These are phyloP conservation scores for Agelaius tricolor DNA, from an alignment of 2,113 vertebrate species.

Conservation along the genomic window DNA sequence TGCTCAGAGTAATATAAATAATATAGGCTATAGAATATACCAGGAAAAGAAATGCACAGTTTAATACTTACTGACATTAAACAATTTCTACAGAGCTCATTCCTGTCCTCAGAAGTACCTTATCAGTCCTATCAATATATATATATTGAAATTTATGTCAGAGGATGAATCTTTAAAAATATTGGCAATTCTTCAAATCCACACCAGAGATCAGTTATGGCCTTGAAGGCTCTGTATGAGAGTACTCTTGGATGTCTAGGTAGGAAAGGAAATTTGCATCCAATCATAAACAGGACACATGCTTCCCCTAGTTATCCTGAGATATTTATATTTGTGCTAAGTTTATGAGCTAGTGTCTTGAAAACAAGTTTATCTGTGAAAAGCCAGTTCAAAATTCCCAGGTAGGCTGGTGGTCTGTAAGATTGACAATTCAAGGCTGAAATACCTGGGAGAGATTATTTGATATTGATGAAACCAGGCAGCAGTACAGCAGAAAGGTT, in stretches of 20 bases:
- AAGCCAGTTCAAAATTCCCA: not conserved
- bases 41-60: not conserved
- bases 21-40: not conserved
- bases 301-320: not conserved
- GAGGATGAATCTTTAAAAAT: not conserved
- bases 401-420: not conserved
- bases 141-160: not conserved
- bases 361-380: not conserved
- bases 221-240: not conserved
- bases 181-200: not conserved
- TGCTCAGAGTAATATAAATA: not conserved
- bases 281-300: not conserved
- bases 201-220: not conserved
- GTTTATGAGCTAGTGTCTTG: not conserved
- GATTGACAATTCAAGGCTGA: not conserved
- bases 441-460: not conserved
- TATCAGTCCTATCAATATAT: not conserved
- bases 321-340: not conserved
- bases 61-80: not conserved
- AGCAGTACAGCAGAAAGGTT: not conserved
- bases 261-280: not conserved
- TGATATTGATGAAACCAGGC: conserved; percentile 3
- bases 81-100: not conserved
- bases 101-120: not conserved
- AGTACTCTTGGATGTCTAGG: not conserved